Percentiles rank a stretch among this genome's conserved stretches.
Evolutionary conservation across 2,888 invertebrate species (phyloP).

Genomic region (Heliconius ismenius): DNA sequence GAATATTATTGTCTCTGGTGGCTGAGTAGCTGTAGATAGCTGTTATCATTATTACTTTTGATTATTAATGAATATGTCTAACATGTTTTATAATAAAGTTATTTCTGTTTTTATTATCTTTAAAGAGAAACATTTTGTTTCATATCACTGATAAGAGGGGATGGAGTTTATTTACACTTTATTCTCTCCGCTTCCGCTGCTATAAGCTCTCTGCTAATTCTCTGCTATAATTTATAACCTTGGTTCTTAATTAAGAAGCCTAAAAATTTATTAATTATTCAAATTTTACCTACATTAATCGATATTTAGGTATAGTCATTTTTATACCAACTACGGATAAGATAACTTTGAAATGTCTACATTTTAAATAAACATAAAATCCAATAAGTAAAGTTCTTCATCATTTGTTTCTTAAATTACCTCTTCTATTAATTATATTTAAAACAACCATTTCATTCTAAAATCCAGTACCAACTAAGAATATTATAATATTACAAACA

Average conservation of each 20-base stretch:
- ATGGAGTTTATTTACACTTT: no score
- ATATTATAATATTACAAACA: conserved; percentile 29
- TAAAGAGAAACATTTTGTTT: not conserved
- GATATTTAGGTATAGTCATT: no score
- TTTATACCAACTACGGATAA: no score
- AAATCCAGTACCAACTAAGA: conserved; percentile 1
- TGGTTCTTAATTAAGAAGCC: no score
- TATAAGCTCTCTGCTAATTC: no score
- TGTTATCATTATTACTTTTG: conserved; percentile 16
- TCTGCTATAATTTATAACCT: no score
- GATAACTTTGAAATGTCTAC: no score
- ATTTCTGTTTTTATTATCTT: not conserved
- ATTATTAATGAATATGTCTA: conserved; percentile 15
- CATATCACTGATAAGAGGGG: no score
- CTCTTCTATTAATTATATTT: not conserved
- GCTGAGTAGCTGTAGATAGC: conserved; percentile 30
- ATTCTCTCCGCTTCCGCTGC: no score
- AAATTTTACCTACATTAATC: no score
- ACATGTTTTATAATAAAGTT: not conserved
- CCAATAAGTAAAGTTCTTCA: not conserved
- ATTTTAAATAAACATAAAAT: not conserved
- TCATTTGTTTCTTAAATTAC: not conserved
- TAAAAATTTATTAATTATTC: no score
- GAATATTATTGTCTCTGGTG: conserved; percentile 40
- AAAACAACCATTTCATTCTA: not conserved